Percentiles rank a stretch among this genome's conserved stretches.
phyloP scores from a whole-genome alignment of 1,140 invertebrate genomes.

The Oscheius sp. region DNA sequence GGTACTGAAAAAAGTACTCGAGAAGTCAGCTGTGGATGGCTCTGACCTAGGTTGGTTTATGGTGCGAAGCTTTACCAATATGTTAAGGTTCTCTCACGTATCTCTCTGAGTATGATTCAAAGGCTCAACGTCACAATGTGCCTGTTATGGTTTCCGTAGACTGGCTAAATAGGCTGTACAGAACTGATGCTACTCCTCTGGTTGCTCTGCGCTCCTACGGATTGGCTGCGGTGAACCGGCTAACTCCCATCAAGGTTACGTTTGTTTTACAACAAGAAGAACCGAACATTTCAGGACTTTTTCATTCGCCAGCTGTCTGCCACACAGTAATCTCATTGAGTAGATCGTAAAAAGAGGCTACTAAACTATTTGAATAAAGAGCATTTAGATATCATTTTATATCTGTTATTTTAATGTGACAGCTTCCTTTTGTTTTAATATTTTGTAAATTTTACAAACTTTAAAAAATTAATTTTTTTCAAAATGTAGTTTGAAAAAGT shows the following conservation, averaged over 20 bases:
- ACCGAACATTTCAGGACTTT: too few species aligned
- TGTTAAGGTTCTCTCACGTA: conserved; percentile 63
- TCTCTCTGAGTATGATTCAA: conserved; percentile 79
- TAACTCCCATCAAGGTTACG: conserved; percentile 6
- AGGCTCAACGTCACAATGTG: conserved; percentile 79
- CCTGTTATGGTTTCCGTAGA: conserved; percentile 84
- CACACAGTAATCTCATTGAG: too few species aligned
- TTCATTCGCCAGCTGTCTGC: not conserved
- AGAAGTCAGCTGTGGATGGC: conserved; percentile 73
- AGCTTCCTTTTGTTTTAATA: too few species aligned
- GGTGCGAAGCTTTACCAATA: not conserved
- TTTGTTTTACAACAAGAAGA: too few species aligned
- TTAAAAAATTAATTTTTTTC: too few species aligned
- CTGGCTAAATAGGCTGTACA: conserved; percentile 80
- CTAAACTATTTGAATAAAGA: too few species aligned
- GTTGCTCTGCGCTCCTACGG: conserved; percentile 81
- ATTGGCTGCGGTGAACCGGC: conserved; percentile 63
- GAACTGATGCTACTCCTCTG: conserved; percentile 73
- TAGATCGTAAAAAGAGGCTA: too few species aligned
- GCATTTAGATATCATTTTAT: too few species aligned
- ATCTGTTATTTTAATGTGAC: too few species aligned
- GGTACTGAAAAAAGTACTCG: conserved; percentile 71
- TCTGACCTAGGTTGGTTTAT: conserved; percentile 69
- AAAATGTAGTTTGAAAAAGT: too few species aligned
- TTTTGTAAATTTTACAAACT: too few species aligned